A percentile compares a stretch with the other conserved stretches of the same genome.
Conservation (phyloP, 2,888 invertebrate genomes). For the Cetonia aurata region DNA sequence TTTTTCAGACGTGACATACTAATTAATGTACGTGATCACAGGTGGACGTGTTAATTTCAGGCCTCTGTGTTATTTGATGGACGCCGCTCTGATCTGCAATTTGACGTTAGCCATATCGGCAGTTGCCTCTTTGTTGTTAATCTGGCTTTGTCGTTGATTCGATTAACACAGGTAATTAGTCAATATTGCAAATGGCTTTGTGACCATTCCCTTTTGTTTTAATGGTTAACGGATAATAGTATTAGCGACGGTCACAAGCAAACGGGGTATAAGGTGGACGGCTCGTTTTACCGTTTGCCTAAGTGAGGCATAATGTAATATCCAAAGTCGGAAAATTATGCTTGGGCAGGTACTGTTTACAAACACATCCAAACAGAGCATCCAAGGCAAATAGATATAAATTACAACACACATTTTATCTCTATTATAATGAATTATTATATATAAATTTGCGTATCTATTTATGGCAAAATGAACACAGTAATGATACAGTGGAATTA, state of each 20-base stretch:
- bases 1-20: background rate
- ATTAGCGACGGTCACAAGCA: background rate
- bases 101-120: slow-evolving; percentile 1
- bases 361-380: too few species aligned
- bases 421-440: too few species aligned
- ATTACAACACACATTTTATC: too few species aligned
- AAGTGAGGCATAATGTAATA: too few species aligned
- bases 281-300: too few species aligned
- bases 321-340: too few species aligned
- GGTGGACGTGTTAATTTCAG: slow-evolving; percentile 7
- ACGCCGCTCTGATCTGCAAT: slow-evolving; percentile 10
- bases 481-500: too few species aligned
- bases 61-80: slow-evolving; percentile 12
- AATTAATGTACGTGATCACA: background rate
- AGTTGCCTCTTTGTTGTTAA: slow-evolving; percentile 19
- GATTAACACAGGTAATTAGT: slow-evolving; percentile 30
- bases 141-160: slow-evolving; percentile 26
- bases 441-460: too few species aligned
- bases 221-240: slow-evolving; percentile 1
- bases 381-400: too few species aligned
- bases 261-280: background rate
- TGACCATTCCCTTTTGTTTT: slow-evolving; percentile 1
- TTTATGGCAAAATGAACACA: too few species aligned
- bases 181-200: slow-evolving; percentile 21
- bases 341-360: too few species aligned